phyloP scores from a whole-genome alignment of 37 sponge, comb jelly and placozoan genomes.

The Eunapius fragilis region DNA sequence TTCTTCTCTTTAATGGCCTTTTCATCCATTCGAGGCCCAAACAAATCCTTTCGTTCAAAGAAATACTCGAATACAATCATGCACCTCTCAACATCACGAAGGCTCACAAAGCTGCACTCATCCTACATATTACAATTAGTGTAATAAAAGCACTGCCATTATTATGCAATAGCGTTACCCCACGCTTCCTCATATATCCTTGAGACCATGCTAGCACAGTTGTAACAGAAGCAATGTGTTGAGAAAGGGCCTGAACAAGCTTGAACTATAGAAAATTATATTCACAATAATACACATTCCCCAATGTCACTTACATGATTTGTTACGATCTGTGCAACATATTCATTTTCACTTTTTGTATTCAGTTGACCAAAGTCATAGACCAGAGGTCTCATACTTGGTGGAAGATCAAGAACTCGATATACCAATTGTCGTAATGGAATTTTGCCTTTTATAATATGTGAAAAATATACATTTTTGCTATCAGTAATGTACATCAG shows the following conservation, averaged over 20 bases:
- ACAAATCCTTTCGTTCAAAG: conserved; percentile 21
- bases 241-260: not conserved
- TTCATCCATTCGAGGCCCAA: conserved; percentile 2
- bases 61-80: conserved; percentile 86
- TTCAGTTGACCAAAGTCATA: conserved; percentile 97
- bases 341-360: conserved; percentile 66
- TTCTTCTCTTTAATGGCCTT: conserved; percentile 10
- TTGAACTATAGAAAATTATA: not conserved
- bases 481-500: not conserved
- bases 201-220: conserved; percentile 67
- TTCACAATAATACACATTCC: not conserved
- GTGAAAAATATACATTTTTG: not conserved
- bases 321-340: conserved; percentile 75
- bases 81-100: conserved; percentile 84
- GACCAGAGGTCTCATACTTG: conserved; percentile 92
- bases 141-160: not conserved
- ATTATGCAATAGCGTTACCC: conserved; percentile 9
- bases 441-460: conserved; percentile 53
- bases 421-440: conserved; percentile 96
- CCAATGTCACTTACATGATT: conserved; percentile 82
- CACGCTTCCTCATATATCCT: conserved; percentile 70
- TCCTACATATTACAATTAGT: conserved; percentile 42
- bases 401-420: conserved; percentile 92
- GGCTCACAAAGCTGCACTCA: conserved; percentile 93
- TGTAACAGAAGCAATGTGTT: conserved; percentile 20